Conservation (phyloP, 2,797 vertebrate species). For the Hydrocynus forskahlii region DNA sequence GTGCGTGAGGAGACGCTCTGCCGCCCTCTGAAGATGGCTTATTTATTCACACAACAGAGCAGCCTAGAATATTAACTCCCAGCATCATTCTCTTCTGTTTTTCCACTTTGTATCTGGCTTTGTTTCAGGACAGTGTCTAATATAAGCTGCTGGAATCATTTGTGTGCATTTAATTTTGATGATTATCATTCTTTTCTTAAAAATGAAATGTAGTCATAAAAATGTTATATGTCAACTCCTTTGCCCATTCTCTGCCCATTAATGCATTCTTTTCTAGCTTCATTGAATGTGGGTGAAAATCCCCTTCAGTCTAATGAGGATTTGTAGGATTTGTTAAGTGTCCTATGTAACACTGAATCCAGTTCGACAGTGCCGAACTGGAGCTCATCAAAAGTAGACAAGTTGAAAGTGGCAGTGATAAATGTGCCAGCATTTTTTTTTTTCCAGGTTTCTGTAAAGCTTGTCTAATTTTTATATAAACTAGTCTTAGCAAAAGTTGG, state of each 20-base stretch:
- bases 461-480: too few relatives aligned
- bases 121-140: background rate
- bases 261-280: background rate
- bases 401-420: too few relatives aligned
- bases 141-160: background rate
- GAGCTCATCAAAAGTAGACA: too few relatives aligned
- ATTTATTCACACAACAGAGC: conserved; percentile 31
- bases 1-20: background rate
- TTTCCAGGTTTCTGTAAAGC: too few relatives aligned
- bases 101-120: background rate
- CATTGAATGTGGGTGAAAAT: background rate
- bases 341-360: too few relatives aligned
- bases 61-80: conserved; percentile 23
- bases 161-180: background rate
- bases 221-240: background rate
- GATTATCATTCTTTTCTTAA: background rate
- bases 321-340: too few relatives aligned
- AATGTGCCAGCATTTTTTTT: too few relatives aligned
- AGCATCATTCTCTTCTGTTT: background rate
- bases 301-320: background rate
- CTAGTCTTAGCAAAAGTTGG: too few relatives aligned
- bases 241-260: background rate
- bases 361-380: too few relatives aligned
- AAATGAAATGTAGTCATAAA: background rate
- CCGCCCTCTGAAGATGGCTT: conserved; percentile 11